A percentile compares a stretch with the other conserved stretches of the same genome.
Evolutionary conservation across 92 coral and sea anemone genomes (phyloP).

Genomic region (Umimayanthus chanpuru): DNA sequence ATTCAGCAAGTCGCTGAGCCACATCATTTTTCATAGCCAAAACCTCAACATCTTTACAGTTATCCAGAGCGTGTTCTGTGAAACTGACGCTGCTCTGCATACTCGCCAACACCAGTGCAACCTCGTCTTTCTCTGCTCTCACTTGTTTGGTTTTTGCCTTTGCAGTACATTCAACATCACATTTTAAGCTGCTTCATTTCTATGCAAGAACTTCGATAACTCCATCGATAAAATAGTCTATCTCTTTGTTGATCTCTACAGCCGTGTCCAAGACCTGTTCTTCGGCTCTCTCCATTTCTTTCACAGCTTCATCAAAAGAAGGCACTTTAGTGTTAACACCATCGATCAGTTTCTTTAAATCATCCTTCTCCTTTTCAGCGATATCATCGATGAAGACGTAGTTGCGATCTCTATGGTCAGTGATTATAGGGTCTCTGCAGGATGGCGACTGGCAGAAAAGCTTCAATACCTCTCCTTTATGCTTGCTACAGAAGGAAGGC

Average conservation of each 20-base stretch:
- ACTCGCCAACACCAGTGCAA: neutral
- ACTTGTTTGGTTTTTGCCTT: neutral
- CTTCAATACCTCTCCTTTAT: conserved; percentile 3
- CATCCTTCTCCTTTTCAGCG: no score
- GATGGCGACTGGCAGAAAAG: conserved; percentile 58
- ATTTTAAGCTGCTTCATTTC: neutral
- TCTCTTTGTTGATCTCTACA: neutral
- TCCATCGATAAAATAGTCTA: neutral
- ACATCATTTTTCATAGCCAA: neutral
- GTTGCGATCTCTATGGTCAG: neutral
- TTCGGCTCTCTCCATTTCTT: neutral
- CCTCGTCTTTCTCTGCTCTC: neutral
- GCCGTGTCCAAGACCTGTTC: neutral
- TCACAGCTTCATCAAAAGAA: no score
- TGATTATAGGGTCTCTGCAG: neutral
- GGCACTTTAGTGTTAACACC: no score
- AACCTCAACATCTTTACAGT: conserved; percentile 1
- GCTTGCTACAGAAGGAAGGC: no score
- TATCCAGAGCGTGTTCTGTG: neutral
- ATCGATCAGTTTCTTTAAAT: no score
- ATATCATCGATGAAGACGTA: no score
- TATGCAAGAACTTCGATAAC: neutral
- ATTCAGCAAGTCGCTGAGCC: no score
- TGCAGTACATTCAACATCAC: neutral
- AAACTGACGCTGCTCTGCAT: neutral